phyloP scores from a whole-genome alignment of 2,797 vertebrate genomes.

The Scleropages formosus region DNA sequence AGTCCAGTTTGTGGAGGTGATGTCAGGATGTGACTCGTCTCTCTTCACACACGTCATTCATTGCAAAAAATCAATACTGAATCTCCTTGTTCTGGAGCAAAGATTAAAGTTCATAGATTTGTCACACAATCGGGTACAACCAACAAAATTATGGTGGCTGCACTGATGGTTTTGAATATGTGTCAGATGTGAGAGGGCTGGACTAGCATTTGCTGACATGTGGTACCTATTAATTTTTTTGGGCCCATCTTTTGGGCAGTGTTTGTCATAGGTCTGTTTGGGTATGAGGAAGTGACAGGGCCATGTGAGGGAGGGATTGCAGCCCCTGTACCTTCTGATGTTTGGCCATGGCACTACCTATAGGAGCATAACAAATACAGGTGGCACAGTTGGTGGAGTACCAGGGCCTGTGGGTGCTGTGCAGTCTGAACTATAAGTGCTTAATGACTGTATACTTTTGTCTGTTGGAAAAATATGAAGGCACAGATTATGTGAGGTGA shows the following conservation, averaged over 20 bases:
- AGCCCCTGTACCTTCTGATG: not conserved
- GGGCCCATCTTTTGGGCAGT: constrained; percentile 36
- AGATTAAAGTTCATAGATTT: not conserved
- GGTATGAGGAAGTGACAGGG: constrained; percentile 59
- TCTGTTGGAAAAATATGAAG: not conserved
- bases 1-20: constrained; percentile 43
- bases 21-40: constrained; percentile 39
- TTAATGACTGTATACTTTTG: not conserved
- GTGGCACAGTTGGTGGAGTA: constrained; percentile 49
- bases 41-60: not conserved
- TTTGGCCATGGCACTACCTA: constrained; percentile 61
- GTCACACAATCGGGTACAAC: not conserved
- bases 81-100: no score
- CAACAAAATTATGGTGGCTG: not conserved
- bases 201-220: constrained; percentile 30
- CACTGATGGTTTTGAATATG: not conserved
- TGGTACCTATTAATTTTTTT: constrained; percentile 14
- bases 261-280: constrained; percentile 13
- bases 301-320: constrained; percentile 70
- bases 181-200: not conserved
- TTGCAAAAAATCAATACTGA: not conserved
- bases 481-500: no score
- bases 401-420: constrained; percentile 38
- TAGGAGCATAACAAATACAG: constrained; percentile 61
- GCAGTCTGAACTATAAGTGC: not conserved